Evolutionary conservation across 2,888 invertebrate species (phyloP), one percentile per base, ranked within the genome.

Genomic region (Tuta absoluta): DNA sequence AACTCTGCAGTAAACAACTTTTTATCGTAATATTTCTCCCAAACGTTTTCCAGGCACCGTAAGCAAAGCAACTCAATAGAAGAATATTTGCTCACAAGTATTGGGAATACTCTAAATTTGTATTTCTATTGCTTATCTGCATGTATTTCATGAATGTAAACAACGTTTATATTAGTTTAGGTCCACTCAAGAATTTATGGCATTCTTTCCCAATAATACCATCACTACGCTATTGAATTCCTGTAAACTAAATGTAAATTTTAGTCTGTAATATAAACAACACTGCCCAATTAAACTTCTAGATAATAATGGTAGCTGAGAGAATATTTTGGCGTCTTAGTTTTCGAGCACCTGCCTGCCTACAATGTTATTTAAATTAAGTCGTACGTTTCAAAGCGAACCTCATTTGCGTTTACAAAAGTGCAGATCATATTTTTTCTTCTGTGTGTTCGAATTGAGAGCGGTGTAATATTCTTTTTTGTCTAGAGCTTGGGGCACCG

Each of bases 361-460:
- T 75, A 75, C 77, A 75, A 79, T 75, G 75, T 81, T 85, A 85
- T 88, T 86, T 84, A 85, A 87, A 87, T 87, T 81, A 81, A 84
- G 80, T 80, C 80, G 75, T 74, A 81, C 78, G 80, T 85, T 84
- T 79, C 85, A 87, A 89, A 89, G 84, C 79, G 82, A 85, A 85
- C 80, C 86, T 90, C 89, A 89, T 91, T 90, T 89, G 82, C 85
- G 80, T 87, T 87, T 81, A 87, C 82, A 89, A 89, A 89, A 89
- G 87, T 89, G 85, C 81, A 86, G 87, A 89, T 87, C 84, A 87
- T 88, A 87, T 88, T 90, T 89, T 86, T 87, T 78, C 78, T 83
- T 79, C 56, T 82, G 81, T 85, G 80, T 84, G 80, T 87, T 87
- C 77, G 82, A 86, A 89, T 89, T 90, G 87, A 89, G 90, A 88